Base-by-base conservation (phyloP, 1,140 invertebrate genomes). In the Luehdorfia chinensis region DNA sequence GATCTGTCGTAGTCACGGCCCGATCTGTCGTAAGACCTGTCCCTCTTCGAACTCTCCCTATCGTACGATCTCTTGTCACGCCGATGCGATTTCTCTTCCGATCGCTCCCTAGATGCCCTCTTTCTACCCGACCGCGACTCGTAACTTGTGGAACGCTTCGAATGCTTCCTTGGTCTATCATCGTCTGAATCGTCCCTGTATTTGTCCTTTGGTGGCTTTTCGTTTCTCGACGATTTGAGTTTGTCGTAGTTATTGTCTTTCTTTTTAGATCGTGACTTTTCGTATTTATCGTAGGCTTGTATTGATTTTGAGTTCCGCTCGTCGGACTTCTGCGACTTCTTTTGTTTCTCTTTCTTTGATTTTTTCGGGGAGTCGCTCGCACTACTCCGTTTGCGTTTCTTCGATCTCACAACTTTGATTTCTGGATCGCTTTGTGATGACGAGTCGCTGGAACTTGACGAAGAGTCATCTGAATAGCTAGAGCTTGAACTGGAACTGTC, bases 381-480 rank as follows among this genome's bases (percentile, higher is more conserved):
- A 12, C 66, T 77, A 0, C 73, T 72, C 23, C 75, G 77, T 66
- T 81, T 83, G 9, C 71, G 69, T 56, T 83, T 86, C 34, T 83
- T 85, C 0, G 64, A 8, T 31, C 34, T 56, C 8, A 75, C 62
- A 8, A 55, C 25, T 61, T 65, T 74, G 12, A 51, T 23, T 28
- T 75, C 71, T 3, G 34, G 27, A 32, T 73, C 72, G 21, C 67
- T 83, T 4, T 72, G 72, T n/a, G 75, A 71, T 1, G 74, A 78
- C 3, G 70, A 71, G 52, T 59, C 65, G 46, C 59, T 74, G 3
- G 68, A 64, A 37, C 59, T 72, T 9, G 65, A 63, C 3, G 66
- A 70, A 25, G 71, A 73, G 27, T 77, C 67, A 7, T 67, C 66
- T n/a, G 73, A 76, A 47, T 76, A 69, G 33, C 69, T 78, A 14